Conservation (phyloP, 1,140 invertebrate genomes). For the Muscidifurax raptorellus region DNA sequence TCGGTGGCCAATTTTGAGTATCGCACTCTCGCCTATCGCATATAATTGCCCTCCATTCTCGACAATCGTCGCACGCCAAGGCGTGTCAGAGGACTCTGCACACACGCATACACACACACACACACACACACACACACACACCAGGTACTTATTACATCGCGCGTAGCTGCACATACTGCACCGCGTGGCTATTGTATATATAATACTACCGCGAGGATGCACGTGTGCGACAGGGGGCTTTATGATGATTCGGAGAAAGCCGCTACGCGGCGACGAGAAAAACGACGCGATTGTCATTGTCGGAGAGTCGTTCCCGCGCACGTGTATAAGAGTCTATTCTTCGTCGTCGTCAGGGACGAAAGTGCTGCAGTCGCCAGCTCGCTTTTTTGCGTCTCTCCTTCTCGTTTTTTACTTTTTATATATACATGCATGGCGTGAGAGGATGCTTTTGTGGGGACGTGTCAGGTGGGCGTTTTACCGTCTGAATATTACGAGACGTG, state of each 20-base stretch:
- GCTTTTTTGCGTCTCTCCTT: not conserved
- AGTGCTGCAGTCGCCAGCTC: not conserved
- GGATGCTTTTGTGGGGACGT: not conserved
- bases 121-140: not conserved
- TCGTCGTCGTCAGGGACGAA: not conserved
- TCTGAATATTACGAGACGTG: not conserved
- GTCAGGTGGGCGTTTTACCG: not conserved
- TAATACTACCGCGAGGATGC: not conserved
- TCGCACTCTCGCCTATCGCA: no score
- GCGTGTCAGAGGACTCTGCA: not conserved
- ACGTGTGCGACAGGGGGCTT: not conserved
- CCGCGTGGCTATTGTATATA: not conserved
- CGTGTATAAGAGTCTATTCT: not conserved
- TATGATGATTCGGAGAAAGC: not conserved
- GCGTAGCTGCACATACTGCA: not conserved
- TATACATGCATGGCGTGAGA: not conserved
- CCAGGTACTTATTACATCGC: not conserved
- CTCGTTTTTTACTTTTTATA: not conserved
- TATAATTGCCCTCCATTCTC: not conserved
- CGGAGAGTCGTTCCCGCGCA: not conserved
- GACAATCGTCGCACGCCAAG: not conserved
- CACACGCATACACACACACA: not conserved
- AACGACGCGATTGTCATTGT: no score
- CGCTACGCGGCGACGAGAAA: no score
- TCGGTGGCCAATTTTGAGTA: no score